Evolutionary conservation across 92 coral and sea anemone species (phyloP).

Genomic region (Ricordea florida): DNA sequence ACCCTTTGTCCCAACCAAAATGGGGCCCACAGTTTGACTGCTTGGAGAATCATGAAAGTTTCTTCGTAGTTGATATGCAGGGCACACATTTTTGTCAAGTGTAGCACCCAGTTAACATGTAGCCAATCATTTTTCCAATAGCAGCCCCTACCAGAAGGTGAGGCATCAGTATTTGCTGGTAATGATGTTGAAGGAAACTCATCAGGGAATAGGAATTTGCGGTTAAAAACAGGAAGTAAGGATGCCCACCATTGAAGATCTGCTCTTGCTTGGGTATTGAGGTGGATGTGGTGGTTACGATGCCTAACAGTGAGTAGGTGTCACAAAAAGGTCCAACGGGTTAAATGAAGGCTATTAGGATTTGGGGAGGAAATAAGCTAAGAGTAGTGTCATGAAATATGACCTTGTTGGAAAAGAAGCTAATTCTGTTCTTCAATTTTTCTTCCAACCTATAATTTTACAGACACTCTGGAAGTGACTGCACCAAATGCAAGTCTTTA

Average conservation of each 20-base stretch:
- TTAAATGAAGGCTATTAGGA: too few species aligned
- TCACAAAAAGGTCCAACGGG: slow-evolving; percentile 29
- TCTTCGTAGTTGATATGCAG: slow-evolving; percentile 43
- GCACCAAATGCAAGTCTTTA: slow-evolving; percentile 69
- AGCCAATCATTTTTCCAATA: slow-evolving; percentile 38
- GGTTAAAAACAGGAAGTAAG: slow-evolving; percentile 14
- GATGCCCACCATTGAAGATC: slow-evolving; percentile 42
- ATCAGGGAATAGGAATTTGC: slow-evolving; percentile 28
- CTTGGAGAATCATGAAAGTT: slow-evolving; percentile 15
- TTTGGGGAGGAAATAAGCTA: too few species aligned
- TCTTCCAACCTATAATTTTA: neutral
- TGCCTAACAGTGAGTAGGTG: slow-evolving; percentile 41
- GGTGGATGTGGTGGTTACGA: slow-evolving; percentile 27
- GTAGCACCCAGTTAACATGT: slow-evolving; percentile 46
- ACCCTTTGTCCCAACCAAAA: slow-evolving; percentile 23
- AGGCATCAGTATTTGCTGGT: slow-evolving; percentile 34
- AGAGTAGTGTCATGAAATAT: too few species aligned
- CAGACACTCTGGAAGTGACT: slow-evolving; percentile 70
- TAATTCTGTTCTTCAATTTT: neutral
- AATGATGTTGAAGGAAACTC: slow-evolving; percentile 2
- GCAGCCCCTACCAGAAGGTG: slow-evolving; percentile 29
- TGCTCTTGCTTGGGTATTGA: slow-evolving; percentile 28
- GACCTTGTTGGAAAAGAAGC: too few species aligned
- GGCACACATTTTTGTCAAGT: slow-evolving; percentile 16
- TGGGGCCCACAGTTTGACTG: slow-evolving; percentile 22